These are phyloP conservation scores for Clarias macrocephalus DNA, from an alignment of 2,113 vertebrate genomes.

Conservation along the genomic window DNA sequence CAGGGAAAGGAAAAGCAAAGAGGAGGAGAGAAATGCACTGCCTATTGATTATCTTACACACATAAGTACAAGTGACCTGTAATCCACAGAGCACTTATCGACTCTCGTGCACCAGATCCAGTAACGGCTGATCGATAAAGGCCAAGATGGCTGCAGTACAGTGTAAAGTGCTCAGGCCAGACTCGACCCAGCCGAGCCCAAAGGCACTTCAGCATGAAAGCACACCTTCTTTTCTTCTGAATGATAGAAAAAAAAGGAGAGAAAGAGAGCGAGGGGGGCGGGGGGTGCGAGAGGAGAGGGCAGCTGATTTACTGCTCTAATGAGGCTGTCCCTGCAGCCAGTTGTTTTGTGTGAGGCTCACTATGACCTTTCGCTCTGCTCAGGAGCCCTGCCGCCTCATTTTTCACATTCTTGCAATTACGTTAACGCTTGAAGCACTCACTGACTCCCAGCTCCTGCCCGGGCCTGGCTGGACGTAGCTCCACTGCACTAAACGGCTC, in stretches of 20 bases:
- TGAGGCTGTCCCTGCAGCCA: slow-evolving; percentile 93
- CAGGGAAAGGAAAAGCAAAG: slow-evolving; percentile 53
- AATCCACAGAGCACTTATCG: slow-evolving; percentile 81
- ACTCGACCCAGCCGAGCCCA: slow-evolving; percentile 51
- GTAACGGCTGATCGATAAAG: slow-evolving; percentile 75
- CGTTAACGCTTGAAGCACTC: slow-evolving; percentile 98
- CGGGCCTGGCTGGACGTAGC: slow-evolving; percentile 64
- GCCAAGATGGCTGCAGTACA: slow-evolving; percentile 75
- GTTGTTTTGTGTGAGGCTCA: slow-evolving; percentile 91
- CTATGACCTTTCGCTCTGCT: slow-evolving; percentile 94
- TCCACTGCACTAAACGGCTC: slow-evolving; percentile 35
- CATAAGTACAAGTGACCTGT: slow-evolving; percentile 80
- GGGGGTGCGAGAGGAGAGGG: slow-evolving; percentile 59
- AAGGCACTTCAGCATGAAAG: slow-evolving; percentile 58
- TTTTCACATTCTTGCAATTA: slow-evolving; percentile 99
- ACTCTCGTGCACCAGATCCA: slow-evolving; percentile 76
- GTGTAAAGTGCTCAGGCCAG: slow-evolving; percentile 58
- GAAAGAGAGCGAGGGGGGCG: slow-evolving; percentile 51
- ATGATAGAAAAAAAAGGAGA: slow-evolving; percentile 49
- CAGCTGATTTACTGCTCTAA: slow-evolving; percentile 90
- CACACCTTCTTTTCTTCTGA: slow-evolving; percentile 27
- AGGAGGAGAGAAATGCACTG: slow-evolving; percentile 72
- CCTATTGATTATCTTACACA: slow-evolving; percentile 83
- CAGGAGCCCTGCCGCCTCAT: slow-evolving; percentile 92
- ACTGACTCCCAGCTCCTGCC: slow-evolving; percentile 90